phyloP scores from a whole-genome alignment of 2,888 invertebrate species.

The Melieria picta region DNA sequence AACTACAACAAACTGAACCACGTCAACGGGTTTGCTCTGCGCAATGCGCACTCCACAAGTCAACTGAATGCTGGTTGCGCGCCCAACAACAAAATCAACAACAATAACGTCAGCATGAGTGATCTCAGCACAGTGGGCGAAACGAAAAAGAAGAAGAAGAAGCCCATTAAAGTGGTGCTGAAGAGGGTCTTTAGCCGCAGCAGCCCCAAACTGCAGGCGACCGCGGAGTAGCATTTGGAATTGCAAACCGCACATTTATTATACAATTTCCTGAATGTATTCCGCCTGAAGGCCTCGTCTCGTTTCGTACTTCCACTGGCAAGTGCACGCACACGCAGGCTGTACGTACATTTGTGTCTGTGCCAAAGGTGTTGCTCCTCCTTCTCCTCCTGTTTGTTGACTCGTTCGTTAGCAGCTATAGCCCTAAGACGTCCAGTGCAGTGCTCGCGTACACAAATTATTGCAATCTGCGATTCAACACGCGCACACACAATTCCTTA shows the following conservation, averaged over 20 bases:
- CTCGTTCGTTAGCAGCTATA: too few species aligned
- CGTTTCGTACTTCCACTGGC: too few species aligned
- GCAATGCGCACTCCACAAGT: constrained; percentile 54
- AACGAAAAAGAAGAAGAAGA: constrained; percentile 51
- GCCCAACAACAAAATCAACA: constrained; percentile 19
- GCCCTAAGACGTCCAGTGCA: constrained; percentile 21
- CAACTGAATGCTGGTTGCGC: constrained; percentile 46
- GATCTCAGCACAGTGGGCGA: constrained; percentile 48
- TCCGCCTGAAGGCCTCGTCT: too few species aligned
- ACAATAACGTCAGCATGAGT: constrained; percentile 49
- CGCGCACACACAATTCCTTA: constrained; percentile 11
- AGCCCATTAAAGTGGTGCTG: constrained; percentile 49
- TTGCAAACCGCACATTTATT: too few species aligned
- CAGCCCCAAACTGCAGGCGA: constrained; percentile 44
- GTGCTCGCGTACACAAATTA: constrained; percentile 1
- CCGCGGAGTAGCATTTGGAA: constrained; percentile 24
- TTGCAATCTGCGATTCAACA: too few species aligned
- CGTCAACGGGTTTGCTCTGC: constrained; percentile 37
- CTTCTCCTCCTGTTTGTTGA: too few species aligned
- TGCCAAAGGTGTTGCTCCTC: too few species aligned
- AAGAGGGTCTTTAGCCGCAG: constrained; percentile 55
- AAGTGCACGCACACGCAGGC: too few species aligned
- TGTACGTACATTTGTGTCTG: too few species aligned
- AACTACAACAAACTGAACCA: constrained; percentile 15
- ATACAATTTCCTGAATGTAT: too few species aligned